These are phyloP conservation scores for Salvator merianae DNA, from an alignment of 2,113 vertebrate genomes.

Conservation along the genomic window DNA sequence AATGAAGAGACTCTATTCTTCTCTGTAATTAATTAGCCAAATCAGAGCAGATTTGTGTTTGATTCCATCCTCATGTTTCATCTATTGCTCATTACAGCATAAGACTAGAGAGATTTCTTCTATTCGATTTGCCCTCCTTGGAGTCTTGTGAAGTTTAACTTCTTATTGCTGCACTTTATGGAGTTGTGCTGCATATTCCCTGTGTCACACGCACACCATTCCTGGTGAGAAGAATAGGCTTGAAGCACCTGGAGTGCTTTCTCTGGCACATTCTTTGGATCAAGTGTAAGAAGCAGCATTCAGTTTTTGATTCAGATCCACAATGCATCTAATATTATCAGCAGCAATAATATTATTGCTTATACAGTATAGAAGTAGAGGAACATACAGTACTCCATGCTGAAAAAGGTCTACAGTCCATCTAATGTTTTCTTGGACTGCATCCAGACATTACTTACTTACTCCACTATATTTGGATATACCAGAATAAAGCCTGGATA, in stretches of 20 bases:
- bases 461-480: too few species aligned
- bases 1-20: background rate
- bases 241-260: too few species aligned
- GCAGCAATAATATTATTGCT: too few species aligned
- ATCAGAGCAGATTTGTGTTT: constrained; percentile 29
- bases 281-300: background rate
- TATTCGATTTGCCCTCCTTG: background rate
- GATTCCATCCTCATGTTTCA: background rate
- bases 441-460: too few species aligned
- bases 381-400: too few species aligned
- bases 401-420: too few species aligned
- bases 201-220: too few species aligned
- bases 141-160: background rate
- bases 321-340: background rate
- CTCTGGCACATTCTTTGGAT: background rate
- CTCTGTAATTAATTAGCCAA: constrained; percentile 32
- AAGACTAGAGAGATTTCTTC: background rate
- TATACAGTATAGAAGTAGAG: too few species aligned
- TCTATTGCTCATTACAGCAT: background rate
- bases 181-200: too few species aligned
- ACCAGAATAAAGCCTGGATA: too few species aligned
- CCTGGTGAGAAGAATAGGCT: background rate
- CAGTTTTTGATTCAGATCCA: background rate
- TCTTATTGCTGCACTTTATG: background rate
- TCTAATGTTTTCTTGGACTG: too few species aligned